These are phyloP conservation scores for Oscheius myriophilus DNA, from an alignment of 2,888 invertebrate species.

Conservation along the genomic window DNA sequence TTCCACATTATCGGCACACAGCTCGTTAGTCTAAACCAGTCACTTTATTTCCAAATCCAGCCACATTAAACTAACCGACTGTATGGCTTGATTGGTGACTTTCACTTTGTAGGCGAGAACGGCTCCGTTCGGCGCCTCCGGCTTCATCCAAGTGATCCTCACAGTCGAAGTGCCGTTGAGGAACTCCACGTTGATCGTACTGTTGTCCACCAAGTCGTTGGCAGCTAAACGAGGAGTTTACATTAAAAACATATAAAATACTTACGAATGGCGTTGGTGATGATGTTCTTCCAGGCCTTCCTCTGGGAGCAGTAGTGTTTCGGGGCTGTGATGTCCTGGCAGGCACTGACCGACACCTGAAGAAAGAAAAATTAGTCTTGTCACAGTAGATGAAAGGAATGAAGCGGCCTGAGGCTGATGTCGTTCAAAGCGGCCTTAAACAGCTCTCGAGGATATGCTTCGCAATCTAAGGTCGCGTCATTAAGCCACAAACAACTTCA, in stretches of 20 bases:
- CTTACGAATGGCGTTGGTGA: slow-evolving; percentile 26
- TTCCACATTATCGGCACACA: slow-evolving; percentile 39
- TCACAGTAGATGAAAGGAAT: background rate
- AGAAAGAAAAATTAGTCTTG: background rate
- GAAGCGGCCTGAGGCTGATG: background rate
- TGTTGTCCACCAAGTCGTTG: slow-evolving; percentile 35
- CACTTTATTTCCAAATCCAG: background rate
- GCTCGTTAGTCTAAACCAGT: slow-evolving; percentile 30
- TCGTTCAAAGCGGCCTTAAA: too few relatives aligned
- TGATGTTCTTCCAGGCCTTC: slow-evolving; percentile 48
- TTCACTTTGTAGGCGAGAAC: slow-evolving; percentile 80
- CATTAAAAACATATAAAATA: background rate
- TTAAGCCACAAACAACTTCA: too few relatives aligned
- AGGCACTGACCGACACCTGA: slow-evolving; percentile 57
- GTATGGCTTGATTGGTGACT: slow-evolving; percentile 36
- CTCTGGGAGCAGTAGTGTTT: slow-evolving; percentile 32
- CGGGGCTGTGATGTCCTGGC: slow-evolving; percentile 52
- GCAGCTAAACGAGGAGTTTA: slow-evolving; percentile 14
- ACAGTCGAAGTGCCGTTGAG: slow-evolving; percentile 29
- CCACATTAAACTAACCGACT: slow-evolving; percentile 31
- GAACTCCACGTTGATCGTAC: slow-evolving; percentile 31
- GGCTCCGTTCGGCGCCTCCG: slow-evolving; percentile 85
- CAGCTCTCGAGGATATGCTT: too few relatives aligned
- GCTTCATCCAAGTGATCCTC: slow-evolving; percentile 80
- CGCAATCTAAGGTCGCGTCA: too few relatives aligned